Conservation (phyloP, 2,113 vertebrate species). For the Petrocephalus zakoni region DNA sequence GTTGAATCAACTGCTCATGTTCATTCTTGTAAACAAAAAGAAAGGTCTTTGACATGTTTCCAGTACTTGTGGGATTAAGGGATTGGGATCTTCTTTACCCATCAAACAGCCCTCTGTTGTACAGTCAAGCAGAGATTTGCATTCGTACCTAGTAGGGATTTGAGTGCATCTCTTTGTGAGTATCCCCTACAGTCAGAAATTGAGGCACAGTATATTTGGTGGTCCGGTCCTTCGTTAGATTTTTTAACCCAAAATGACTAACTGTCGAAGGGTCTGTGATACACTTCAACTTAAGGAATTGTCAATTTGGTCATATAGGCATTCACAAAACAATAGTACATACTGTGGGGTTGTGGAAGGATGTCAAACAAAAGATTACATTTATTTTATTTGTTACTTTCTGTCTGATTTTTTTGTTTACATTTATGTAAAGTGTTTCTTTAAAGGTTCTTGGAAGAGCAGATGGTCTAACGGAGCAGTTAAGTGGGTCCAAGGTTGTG, state of each 20-base stretch:
- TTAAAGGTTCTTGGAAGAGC: not conserved
- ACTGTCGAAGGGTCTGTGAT: not conserved
- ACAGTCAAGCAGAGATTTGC: not conserved
- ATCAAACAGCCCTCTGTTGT: conserved; percentile 11
- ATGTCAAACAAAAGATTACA: not conserved
- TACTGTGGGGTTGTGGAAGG: not conserved
- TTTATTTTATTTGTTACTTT: not conserved
- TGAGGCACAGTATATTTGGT: not conserved
- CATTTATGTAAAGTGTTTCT: not conserved
- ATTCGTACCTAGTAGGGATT: not conserved
- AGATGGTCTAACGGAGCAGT: not conserved
- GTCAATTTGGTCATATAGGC: not conserved
- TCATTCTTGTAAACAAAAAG: not conserved
- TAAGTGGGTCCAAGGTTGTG: not conserved
- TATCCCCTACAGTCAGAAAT: not conserved
- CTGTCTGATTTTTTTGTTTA: not conserved
- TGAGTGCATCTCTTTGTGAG: not conserved
- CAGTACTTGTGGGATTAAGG: not conserved
- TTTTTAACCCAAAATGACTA: not conserved
- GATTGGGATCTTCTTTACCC: not conserved
- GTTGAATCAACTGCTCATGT: not conserved
- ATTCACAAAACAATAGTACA: not conserved
- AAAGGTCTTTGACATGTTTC: not conserved
- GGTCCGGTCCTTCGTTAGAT: not conserved
- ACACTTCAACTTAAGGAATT: not conserved